A percentile compares a stretch with the other conserved stretches of the same genome.
phyloP scores from a whole-genome alignment of 35 echinoderm and acorn worm species.

The Apostichopus japonicus region DNA sequence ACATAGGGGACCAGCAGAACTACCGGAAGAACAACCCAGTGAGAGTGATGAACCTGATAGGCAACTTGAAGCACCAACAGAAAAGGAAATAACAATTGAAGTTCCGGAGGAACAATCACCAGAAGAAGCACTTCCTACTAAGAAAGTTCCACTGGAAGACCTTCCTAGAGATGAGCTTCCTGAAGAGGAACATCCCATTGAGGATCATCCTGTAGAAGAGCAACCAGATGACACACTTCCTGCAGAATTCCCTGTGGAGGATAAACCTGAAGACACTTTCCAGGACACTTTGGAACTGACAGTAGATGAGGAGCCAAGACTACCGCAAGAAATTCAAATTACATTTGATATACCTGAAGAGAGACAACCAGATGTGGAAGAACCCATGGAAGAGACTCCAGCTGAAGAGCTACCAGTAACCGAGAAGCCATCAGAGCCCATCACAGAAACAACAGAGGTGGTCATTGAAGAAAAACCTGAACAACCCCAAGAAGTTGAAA shows the following conservation, averaged over 20 bases:
- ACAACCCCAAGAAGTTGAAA: too few relatives aligned
- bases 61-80: not conserved
- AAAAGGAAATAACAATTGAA: slow-evolving; percentile 2
- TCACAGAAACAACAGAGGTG: too few relatives aligned
- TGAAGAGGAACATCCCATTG: too few relatives aligned
- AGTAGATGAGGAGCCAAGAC: slow-evolving; percentile 6
- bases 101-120: slow-evolving; percentile 62
- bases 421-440: too few relatives aligned
- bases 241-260: not conserved
- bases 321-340: slow-evolving; percentile 44
- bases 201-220: slow-evolving; percentile 23
- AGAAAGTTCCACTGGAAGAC: slow-evolving; percentile 54
- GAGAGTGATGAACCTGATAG: not conserved
- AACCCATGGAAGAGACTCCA: too few relatives aligned
- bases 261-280: slow-evolving; percentile 7
- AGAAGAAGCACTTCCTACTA: not conserved
- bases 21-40: slow-evolving; percentile 4
- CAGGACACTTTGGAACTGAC: slow-evolving; percentile 13
- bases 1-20: not conserved
- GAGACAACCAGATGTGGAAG: too few relatives aligned
- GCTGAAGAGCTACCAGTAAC: too few relatives aligned
- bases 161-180: not conserved
- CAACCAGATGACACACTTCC: not conserved
- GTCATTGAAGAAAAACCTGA: too few relatives aligned
- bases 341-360: slow-evolving; percentile 39